Evolutionary conservation across 2,888 invertebrate species (phyloP).

Genomic region (Chalcis sispes): DNA sequence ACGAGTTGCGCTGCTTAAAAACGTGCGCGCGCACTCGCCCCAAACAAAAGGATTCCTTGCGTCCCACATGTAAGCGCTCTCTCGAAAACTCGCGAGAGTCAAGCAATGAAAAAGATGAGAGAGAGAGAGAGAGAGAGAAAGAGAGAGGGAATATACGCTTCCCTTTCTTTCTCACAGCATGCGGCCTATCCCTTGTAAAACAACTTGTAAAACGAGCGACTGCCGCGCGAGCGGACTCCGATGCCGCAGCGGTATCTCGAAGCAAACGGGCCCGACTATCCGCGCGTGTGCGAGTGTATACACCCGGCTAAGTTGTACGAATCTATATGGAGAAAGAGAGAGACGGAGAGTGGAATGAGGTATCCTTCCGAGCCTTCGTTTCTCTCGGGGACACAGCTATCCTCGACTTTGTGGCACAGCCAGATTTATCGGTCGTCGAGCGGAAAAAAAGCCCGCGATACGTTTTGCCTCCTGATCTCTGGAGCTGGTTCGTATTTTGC

Average conservation of each 20-base stretch:
- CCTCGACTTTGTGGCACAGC: too few relatives aligned
- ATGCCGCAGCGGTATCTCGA: background rate
- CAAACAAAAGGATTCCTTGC: slow-evolving; percentile 57
- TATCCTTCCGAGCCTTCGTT: background rate
- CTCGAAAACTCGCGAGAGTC: background rate
- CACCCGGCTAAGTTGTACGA: too few relatives aligned
- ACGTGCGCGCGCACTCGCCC: slow-evolving; percentile 21
- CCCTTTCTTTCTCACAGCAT: slow-evolving; percentile 59
- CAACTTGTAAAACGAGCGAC: slow-evolving; percentile 74
- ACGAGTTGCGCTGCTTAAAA: slow-evolving; percentile 20
- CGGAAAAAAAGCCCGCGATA: too few relatives aligned
- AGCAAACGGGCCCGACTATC: background rate
- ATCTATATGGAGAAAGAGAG: background rate
- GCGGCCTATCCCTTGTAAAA: slow-evolving; percentile 70
- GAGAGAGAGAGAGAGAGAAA: too few relatives aligned
- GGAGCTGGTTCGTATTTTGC: too few relatives aligned
- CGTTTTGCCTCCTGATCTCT: too few relatives aligned
- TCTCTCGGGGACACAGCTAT: slow-evolving; percentile 1
- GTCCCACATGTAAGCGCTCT: background rate
- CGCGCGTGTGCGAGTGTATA: too few relatives aligned
- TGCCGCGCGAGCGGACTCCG: slow-evolving; percentile 37
- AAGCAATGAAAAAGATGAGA: slow-evolving; percentile 53
- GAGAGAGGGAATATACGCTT: slow-evolving; percentile 52
- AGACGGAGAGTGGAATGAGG: background rate
- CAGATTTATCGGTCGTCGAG: too few relatives aligned